Base-by-base conservation (phyloP, 2,113 vertebrate species). In the Lasiurus borealis region DNA sequence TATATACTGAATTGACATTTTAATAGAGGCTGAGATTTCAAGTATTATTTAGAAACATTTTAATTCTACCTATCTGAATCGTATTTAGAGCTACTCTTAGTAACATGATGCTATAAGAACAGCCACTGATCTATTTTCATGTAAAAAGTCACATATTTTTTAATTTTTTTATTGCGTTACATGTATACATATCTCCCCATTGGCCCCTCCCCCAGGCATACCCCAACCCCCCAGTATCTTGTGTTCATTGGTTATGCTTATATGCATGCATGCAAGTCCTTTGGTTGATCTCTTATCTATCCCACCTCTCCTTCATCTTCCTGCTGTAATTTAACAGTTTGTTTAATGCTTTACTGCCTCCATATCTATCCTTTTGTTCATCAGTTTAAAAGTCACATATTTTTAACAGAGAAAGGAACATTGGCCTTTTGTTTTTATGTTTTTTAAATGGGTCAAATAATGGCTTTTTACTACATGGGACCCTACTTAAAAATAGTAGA, bases 361-460 rank as follows among this genome's bases (percentile, higher is more conserved):
- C 5, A 5, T 40, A 40, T 40, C 40, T 40, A 40, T 40, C 40
- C 40, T 40, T 40, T 40, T 40, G 40, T 40, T 40, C 40, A 40
- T 40, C 40, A 40, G 40, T 40, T 40, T 40, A 40, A 40, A 40
- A 40, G 40, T 40, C 40, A 75, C 3, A 25, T 25, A 23, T 19
- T 78, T 72, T 50, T 78, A 59, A 59, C 3, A 23, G 57, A 23
- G 23, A 59, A 59, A 62, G 25, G 25, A 4, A 11, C 59, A 27
- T 27, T 4, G 10, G 59, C 59, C 59, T 62, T 44, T 46, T 68
- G 64, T 68, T 68, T 68, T n/a, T 68, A 68, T 68, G 64, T 54
- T 78, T 91, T 88, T n/a, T 48, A 84, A 36, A 80, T 62, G 3
- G 40, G 75, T 69, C 27, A 72, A 40, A 84, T 84, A 94, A 82